Conservation (phyloP, 2,113 vertebrate genomes). For the Equus quagga region DNA sequence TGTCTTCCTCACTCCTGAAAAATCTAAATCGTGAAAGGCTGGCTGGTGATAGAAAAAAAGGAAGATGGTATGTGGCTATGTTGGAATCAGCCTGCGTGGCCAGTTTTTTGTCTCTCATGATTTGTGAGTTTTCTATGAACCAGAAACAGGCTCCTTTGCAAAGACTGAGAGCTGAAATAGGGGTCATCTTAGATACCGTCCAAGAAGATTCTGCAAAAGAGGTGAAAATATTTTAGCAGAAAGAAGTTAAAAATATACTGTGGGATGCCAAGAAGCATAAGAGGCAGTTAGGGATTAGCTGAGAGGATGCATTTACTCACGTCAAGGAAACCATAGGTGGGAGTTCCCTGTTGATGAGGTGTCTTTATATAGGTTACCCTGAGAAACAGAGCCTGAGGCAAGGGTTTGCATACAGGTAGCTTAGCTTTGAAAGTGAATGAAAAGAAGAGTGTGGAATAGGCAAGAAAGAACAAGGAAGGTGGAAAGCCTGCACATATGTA, state of each 20-base stretch:
- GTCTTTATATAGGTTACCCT: neutral
- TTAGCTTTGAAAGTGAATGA: neutral
- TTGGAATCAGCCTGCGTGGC: neutral
- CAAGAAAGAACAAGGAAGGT: neutral
- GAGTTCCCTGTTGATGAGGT: neutral
- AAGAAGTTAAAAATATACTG: neutral
- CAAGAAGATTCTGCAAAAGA: neutral
- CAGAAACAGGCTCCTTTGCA: constrained; percentile 1
- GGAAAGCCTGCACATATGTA: neutral
- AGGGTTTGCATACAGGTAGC: neutral
- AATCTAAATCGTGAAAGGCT: neutral
- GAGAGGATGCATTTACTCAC: neutral
- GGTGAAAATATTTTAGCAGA: neutral
- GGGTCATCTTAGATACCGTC: neutral
- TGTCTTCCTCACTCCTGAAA: neutral
- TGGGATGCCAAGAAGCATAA: neutral
- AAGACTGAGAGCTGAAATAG: neutral
- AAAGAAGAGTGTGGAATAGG: neutral
- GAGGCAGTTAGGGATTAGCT: neutral
- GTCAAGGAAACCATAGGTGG: too few relatives aligned
- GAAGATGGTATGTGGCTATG: fast-evolving
- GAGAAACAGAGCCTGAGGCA: neutral
- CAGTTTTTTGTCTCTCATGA: neutral
- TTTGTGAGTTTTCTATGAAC: neutral
- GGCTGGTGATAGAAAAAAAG: neutral